Conservation (phyloP, 2,113 vertebrate genomes). For the Lophotis ruficrista region DNA sequence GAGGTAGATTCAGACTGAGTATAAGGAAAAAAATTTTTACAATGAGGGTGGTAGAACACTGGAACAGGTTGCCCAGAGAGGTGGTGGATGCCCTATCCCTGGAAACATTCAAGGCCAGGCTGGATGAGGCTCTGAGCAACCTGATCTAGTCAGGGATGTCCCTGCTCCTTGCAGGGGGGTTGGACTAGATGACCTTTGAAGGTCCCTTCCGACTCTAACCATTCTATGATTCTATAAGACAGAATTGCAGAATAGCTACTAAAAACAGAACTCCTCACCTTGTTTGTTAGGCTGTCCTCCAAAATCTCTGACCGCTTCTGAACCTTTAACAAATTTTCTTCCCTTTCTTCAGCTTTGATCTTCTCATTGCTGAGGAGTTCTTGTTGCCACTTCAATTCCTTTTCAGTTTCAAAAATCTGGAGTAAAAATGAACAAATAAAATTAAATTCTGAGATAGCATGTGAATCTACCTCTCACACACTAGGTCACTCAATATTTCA, state of each 20-base stretch:
- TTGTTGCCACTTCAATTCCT: not conserved
- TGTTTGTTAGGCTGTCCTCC: not conserved
- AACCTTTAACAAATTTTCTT: not conserved
- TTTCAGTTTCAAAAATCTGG: not conserved
- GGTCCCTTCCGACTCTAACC: no score
- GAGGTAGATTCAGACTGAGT: no score
- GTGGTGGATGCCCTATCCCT: no score
- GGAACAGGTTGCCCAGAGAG: no score
- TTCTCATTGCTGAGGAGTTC: conserved; percentile 10
- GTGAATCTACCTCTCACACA: not conserved
- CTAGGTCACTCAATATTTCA: not conserved
- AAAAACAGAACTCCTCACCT: not conserved
- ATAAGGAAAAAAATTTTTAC: no score
- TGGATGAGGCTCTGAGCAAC: no score
- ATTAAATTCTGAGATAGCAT: not conserved
- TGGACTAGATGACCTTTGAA: no score
- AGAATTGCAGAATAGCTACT: not conserved
- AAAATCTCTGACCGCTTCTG: not conserved
- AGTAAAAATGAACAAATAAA: not conserved
- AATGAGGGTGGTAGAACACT: no score
- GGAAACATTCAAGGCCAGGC: no score
- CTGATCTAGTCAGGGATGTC: no score
- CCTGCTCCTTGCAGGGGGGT: no score
- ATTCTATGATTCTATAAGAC: no score
- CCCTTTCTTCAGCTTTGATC: conserved; percentile 1